Evolutionary conservation across 2,888 invertebrate species (phyloP).

Genomic region (Sclerodermus sp.): DNA sequence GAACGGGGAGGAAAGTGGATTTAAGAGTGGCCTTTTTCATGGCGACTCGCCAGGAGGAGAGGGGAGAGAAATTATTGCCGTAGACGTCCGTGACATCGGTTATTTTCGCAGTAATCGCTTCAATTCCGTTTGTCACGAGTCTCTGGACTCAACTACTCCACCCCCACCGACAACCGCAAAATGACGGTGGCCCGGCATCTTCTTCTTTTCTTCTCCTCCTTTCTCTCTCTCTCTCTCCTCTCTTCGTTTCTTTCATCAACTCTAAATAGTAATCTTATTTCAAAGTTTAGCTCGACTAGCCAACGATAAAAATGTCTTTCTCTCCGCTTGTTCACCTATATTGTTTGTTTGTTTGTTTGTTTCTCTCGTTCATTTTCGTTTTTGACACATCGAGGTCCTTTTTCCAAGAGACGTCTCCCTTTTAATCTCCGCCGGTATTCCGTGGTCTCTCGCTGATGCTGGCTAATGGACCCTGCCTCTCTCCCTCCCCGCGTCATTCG

Average conservation of each 20-base stretch:
- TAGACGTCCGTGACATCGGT: conserved; percentile 17
- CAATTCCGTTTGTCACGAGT: conserved; percentile 48
- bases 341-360: no score
- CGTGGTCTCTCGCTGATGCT: no score
- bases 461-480: no score
- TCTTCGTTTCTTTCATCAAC: conserved; percentile 4
- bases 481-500: no score
- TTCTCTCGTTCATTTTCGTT: no score
- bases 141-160: conserved; percentile 11
- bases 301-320: no score
- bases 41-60: conserved; percentile 21
- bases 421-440: no score
- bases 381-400: no score
- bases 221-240: conserved; percentile 5
- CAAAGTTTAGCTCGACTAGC: no score
- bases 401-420: no score
- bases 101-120: conserved; percentile 30
- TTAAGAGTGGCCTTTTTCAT: conserved; percentile 19
- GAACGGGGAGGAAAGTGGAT: conserved; percentile 6
- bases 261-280: no score
- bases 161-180: conserved; percentile 1
- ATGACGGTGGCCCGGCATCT: background rate
- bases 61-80: conserved; percentile 40
- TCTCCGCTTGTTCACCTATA: no score
- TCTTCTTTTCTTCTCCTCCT: background rate